Percentiles rank a stretch among this genome's conserved stretches.
These are phyloP conservation scores for Elgaria multicarinata DNA, from an alignment of 2,113 vertebrate species.

Conservation along the genomic window DNA sequence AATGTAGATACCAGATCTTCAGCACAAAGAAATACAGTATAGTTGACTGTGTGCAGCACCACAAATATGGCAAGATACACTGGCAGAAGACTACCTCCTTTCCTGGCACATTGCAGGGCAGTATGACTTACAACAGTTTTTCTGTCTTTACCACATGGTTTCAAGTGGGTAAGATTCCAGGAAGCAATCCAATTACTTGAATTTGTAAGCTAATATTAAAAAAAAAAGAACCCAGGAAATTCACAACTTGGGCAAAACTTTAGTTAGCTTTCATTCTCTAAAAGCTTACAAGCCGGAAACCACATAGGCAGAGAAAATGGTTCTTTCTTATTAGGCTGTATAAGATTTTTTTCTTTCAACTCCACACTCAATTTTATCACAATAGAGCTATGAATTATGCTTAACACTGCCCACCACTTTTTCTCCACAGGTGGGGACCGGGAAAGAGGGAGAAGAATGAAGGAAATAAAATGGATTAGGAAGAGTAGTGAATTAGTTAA, in stretches of 20 bases:
- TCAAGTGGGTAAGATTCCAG: constrained; percentile 11
- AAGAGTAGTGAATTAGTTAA: background rate
- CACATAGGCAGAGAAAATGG: background rate
- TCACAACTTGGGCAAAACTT: background rate
- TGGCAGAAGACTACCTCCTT: constrained; percentile 21
- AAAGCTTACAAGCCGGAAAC: background rate
- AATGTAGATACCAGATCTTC: background rate
- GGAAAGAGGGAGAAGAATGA: background rate
- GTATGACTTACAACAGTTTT: background rate
- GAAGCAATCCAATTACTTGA: background rate
- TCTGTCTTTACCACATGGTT: constrained; percentile 1
- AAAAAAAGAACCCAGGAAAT: background rate
- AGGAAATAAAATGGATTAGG: background rate
- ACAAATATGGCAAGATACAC: background rate
- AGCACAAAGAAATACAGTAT: background rate
- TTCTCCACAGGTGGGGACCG: too few species aligned
- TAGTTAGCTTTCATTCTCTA: background rate
- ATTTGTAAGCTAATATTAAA: background rate
- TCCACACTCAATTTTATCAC: background rate
- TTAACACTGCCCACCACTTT: background rate
- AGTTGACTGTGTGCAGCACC: background rate
- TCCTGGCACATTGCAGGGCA: background rate
- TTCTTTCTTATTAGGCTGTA: background rate
- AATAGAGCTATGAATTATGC: background rate
- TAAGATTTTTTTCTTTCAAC: background rate